Base-by-base conservation (phyloP, 2,888 invertebrate genomes). In the Trichopoda pennipes region DNA sequence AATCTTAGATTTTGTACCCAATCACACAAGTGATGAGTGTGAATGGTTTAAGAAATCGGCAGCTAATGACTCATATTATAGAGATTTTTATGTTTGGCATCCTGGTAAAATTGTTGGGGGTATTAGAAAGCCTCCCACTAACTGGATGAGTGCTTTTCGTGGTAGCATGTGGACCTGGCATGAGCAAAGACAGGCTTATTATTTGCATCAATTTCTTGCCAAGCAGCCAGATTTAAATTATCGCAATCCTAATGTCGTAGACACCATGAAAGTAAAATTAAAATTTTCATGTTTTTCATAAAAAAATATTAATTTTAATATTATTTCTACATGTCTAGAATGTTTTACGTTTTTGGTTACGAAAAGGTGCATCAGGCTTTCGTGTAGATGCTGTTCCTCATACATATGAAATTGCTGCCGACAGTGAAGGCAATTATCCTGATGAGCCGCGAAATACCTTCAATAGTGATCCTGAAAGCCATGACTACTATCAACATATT, bases 41-140 rank as follows among this genome's bases (percentile, higher is more conserved):
- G 93, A 94, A 2, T 98, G 98, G 95, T 98, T 98, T 90, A 88
- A 90, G 28, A 92, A 93, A 70, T 97, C 97, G 0, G 92, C 93
- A 2, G 91, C 92, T 0, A 90, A 91, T 1, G 92, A 93, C 66
- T 92, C 93, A 0, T 93, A 93, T 0, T 97, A 94, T 87, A 93
- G 93, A 35, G 94, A 96, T 86, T 96, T 93, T 88, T 97, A 96
- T 85, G 90, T 97, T 10, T 98, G 98, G 97, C 89, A 90, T 81
- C 86, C 87, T 9, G 91, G 91, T 6, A 87, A 91, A 58, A 87
- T 90, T 0, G 92, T 86, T 0, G 86, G 87, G 69, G 88, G 88
- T 6, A 70, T 85, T 0, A 85, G 87, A 10, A 84, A 86, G 23
- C 92, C 92, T 12, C 93, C 93, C 0, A 93, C 90, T 74, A 93